These are phyloP conservation scores for Platycercus adscitus DNA, from an alignment of 2,113 vertebrate species.

Conservation along the genomic window DNA sequence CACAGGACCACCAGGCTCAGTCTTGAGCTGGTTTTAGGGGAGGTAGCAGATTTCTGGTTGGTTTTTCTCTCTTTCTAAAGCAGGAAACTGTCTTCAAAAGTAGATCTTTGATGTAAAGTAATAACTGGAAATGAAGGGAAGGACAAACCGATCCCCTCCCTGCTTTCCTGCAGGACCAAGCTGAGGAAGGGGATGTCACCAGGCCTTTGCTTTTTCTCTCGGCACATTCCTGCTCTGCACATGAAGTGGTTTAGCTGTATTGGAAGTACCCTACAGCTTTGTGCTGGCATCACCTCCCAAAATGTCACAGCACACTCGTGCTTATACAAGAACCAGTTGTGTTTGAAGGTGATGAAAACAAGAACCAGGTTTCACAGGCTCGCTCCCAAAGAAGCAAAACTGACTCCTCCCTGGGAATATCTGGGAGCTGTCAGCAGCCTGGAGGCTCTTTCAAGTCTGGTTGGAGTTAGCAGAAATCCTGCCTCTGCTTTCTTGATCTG, in stretches of 20 bases:
- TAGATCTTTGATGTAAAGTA: background rate
- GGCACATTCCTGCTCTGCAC: background rate
- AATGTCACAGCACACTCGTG: fast-evolving
- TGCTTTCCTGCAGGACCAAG: background rate
- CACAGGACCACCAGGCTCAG: fast-evolving
- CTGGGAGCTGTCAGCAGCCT: background rate
- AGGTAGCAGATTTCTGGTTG: background rate
- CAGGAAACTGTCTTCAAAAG: background rate
- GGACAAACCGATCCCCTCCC: background rate
- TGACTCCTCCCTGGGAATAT: background rate
- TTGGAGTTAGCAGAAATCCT: background rate
- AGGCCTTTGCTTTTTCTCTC: background rate
- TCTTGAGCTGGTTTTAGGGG: background rate
- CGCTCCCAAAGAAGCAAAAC: background rate
- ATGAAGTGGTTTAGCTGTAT: background rate
- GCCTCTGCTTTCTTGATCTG: background rate
- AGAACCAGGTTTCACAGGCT: background rate
- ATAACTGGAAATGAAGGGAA: background rate
- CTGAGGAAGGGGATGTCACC: background rate
- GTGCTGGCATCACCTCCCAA: background rate
- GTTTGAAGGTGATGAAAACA: background rate
- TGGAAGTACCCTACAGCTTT: background rate
- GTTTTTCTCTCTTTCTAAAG: background rate
- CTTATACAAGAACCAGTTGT: too few species aligned
- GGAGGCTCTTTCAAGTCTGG: background rate